A percentile compares a stretch with the other conserved stretches of the same genome.
phyloP scores from a whole-genome alignment of 2,113 vertebrate genomes.

The Lophura nycthemera region DNA sequence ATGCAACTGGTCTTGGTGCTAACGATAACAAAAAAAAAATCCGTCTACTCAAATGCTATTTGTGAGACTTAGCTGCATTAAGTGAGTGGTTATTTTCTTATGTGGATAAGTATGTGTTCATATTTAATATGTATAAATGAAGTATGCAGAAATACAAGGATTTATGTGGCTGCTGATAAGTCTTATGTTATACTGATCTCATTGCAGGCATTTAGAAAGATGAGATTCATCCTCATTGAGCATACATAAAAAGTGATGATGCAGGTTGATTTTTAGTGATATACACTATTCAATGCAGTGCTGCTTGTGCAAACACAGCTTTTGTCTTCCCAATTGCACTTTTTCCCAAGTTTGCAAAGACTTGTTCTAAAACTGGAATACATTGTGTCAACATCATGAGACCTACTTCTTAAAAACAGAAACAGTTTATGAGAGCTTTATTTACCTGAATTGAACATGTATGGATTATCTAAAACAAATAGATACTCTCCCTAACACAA shows the following conservation, averaged over 20 bases:
- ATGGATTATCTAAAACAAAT: constrained; percentile 69
- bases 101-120: neutral
- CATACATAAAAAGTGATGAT: neutral
- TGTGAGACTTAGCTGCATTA: neutral
- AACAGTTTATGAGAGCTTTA: neutral
- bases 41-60: neutral
- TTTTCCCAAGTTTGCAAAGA: neutral
- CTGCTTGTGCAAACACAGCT: neutral
- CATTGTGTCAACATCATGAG: neutral
- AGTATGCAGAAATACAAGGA: neutral
- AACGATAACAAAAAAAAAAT: neutral
- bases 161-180: too few relatives aligned
- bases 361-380: neutral
- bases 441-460: constrained; percentile 80
- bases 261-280: neutral
- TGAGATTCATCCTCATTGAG: neutral
- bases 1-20: neutral
- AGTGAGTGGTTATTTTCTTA: neutral
- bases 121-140: neutral
- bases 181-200: neutral
- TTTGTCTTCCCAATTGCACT: neutral
- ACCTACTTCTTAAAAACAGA: neutral
- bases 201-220: neutral
- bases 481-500: constrained; percentile 72
- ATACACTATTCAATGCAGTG: neutral